Evolutionary conservation across 2,113 vertebrate species (phyloP).

Genomic region (Carassius auratus): DNA sequence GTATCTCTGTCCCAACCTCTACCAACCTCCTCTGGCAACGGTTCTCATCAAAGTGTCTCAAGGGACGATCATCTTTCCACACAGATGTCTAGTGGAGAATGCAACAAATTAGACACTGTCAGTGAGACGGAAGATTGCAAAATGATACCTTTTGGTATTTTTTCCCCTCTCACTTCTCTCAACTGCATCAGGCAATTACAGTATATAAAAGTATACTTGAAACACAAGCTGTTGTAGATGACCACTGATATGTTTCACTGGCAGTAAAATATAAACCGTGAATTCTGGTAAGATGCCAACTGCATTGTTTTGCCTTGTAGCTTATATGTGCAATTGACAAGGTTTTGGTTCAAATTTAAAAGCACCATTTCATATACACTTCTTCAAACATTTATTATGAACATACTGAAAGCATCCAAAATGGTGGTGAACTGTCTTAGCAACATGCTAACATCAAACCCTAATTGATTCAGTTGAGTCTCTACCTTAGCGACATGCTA

Average conservation of each 20-base stretch:
- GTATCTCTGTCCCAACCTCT: background rate
- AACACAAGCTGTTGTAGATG: slow-evolving; percentile 56
- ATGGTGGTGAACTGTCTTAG: background rate
- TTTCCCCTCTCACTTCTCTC: slow-evolving; percentile 58
- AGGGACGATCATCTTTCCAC: slow-evolving; percentile 73
- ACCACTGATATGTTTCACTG: slow-evolving; percentile 11
- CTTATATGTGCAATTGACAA: too few species aligned
- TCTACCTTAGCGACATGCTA: background rate
- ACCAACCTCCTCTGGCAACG: slow-evolving; percentile 70
- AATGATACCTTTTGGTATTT: slow-evolving; percentile 73
- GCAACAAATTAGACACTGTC: slow-evolving; percentile 74
- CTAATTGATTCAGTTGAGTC: background rate
- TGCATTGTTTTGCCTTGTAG: too few species aligned
- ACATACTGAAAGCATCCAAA: background rate
- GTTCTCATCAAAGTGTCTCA: slow-evolving; percentile 70
- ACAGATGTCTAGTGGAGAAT: slow-evolving; percentile 71
- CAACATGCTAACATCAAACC: background rate
- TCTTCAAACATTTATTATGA: background rate
- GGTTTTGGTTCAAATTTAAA: background rate
- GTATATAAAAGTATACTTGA: slow-evolving; percentile 68
- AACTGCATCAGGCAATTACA: slow-evolving; percentile 56
- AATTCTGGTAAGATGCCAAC: background rate
- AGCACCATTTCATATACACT: background rate
- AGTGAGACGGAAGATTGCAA: slow-evolving; percentile 70
- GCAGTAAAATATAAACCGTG: background rate